phyloP scores from a whole-genome alignment of 1,140 invertebrate species.

The Nasonia vitripennis region DNA sequence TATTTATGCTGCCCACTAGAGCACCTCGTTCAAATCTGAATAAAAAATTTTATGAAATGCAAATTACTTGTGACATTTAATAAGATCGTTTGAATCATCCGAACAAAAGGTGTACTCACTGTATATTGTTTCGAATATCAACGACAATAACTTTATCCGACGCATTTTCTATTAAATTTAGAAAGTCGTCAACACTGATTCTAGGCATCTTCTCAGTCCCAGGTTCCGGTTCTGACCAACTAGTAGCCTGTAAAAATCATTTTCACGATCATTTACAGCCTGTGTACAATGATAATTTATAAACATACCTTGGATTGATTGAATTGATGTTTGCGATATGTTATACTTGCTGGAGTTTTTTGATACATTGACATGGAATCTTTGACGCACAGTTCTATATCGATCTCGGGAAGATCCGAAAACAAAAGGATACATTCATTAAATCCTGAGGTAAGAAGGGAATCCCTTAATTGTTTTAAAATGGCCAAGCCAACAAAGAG shows the following conservation, averaged over 20 bases:
- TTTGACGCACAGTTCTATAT: conserved; percentile 94
- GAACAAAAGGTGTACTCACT: conserved; percentile 74
- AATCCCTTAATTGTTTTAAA: conserved; percentile 89
- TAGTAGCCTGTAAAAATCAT: conserved; percentile 79
- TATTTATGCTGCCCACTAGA: conserved; percentile 88
- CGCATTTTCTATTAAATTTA: conserved; percentile 81
- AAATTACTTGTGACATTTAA: neutral
- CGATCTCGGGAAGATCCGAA: conserved; percentile 98
- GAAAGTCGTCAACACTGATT: conserved; percentile 90
- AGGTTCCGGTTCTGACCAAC: conserved; percentile 72
- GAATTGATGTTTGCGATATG: conserved; percentile 86
- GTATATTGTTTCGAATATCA: conserved; percentile 83
- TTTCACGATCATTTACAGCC: conserved; percentile 38
- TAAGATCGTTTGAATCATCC: neutral
- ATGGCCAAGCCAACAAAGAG: conserved; percentile 96
- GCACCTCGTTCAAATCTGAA: conserved; percentile 84
- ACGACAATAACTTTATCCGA: conserved; percentile 84
- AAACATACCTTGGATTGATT: conserved; percentile 65
- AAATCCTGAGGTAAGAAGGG: conserved; percentile 91
- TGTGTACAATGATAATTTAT: conserved; percentile 45
- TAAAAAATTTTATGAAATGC: conserved; percentile 45
- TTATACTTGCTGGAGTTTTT: conserved; percentile 91
- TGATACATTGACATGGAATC: conserved; percentile 92
- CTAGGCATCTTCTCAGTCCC: conserved; percentile 78
- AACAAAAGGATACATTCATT: conserved; percentile 98